Conservation (phyloP, 2,888 invertebrate genomes). For the Drepanosiphum platanoidis region DNA sequence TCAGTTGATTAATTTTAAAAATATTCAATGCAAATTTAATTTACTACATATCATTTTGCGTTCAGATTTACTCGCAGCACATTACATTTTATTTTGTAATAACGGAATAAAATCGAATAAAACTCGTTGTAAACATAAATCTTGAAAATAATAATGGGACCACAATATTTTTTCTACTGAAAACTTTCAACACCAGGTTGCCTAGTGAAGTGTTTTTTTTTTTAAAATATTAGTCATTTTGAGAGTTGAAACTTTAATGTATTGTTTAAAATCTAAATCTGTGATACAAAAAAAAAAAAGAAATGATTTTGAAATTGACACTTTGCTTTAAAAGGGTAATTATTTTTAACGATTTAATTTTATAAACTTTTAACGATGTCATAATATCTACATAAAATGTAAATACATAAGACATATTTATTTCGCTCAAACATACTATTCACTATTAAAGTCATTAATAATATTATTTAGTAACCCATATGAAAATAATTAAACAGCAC, state of each 20-base stretch:
- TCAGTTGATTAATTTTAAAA: not conserved
- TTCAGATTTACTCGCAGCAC: conserved; percentile 6
- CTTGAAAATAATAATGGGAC: conserved; percentile 49
- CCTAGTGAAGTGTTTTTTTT: not conserved
- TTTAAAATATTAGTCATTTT: conserved; percentile 19
- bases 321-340: conserved; percentile 46
- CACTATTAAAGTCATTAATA: not conserved
- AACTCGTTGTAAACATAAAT: conserved; percentile 16
- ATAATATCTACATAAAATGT: conserved; percentile 2
- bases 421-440: conserved; percentile 37
- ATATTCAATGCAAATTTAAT: conserved; percentile 21
- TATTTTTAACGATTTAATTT: conserved; percentile 35
- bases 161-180: conserved; percentile 53
- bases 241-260: conserved; percentile 4
- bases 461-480: not conserved
- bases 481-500: not conserved
- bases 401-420: conserved; percentile 5
- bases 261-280: conserved; percentile 54
- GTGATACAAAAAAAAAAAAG: conserved; percentile 44
- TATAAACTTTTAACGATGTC: conserved; percentile 20
- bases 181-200: conserved; percentile 34
- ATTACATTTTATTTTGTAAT: not conserved
- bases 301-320: conserved; percentile 37
- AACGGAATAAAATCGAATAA: not conserved
- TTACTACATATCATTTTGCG: conserved; percentile 45